phyloP scores from a whole-genome alignment of 2,113 vertebrate species.

The Colius striatus region DNA sequence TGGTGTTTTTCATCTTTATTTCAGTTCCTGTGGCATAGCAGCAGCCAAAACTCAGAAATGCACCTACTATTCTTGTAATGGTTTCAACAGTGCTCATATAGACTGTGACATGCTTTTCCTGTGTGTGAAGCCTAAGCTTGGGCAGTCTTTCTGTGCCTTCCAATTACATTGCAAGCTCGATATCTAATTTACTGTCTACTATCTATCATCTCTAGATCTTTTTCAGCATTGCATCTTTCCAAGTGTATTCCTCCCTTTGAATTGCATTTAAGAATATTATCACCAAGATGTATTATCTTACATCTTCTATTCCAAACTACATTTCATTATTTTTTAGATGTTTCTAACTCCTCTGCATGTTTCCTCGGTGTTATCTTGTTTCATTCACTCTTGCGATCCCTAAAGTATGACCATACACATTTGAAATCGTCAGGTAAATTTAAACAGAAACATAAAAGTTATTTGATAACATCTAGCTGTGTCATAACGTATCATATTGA shows the following conservation, averaged over 20 bases:
- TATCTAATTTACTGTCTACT: slow-evolving; percentile 33
- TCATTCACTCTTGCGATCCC: background rate
- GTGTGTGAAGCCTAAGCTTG: background rate
- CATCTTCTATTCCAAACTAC: background rate
- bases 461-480: background rate
- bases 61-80: background rate
- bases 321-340: background rate
- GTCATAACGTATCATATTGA: background rate
- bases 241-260: background rate
- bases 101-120: background rate
- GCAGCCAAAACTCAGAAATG: background rate
- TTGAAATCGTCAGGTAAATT: background rate
- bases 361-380: background rate
- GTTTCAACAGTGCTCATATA: background rate
- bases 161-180: background rate
- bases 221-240: slow-evolving; percentile 6
- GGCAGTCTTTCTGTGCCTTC: background rate
- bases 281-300: background rate
- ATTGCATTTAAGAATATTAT: background rate
- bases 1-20: background rate
- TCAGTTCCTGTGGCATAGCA: background rate
- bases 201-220: background rate
- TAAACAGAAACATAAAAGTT: background rate
- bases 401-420: background rate
- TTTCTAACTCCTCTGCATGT: background rate